These are phyloP conservation scores for Cephus rjabovi DNA, from an alignment of 2,888 invertebrate species.

Conservation along the genomic window DNA sequence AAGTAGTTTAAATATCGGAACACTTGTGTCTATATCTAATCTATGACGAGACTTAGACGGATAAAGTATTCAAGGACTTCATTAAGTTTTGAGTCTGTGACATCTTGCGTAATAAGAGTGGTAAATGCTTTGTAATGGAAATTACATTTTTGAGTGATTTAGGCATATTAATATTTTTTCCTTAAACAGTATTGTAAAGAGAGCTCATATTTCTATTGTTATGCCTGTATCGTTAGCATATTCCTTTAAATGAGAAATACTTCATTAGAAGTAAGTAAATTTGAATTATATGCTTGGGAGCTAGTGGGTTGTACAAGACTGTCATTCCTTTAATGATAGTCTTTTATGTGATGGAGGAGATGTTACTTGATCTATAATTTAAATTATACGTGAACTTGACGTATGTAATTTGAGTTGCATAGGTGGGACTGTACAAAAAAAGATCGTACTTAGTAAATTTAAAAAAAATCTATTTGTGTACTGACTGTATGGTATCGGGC, in stretches of 20 bases:
- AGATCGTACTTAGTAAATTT: background rate
- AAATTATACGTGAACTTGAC: background rate
- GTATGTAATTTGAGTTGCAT: background rate
- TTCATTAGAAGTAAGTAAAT: background rate
- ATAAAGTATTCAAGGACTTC: background rate
- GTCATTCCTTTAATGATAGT: background rate
- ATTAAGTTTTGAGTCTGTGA: background rate
- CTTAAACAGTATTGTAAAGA: background rate
- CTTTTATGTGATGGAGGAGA: background rate
- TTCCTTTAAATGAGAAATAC: background rate
- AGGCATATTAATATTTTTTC: background rate
- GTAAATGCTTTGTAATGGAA: background rate
- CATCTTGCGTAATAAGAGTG: background rate
- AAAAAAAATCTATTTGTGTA: constrained; percentile 55
- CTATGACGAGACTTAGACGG: background rate
- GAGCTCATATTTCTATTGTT: background rate
- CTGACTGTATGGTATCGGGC: constrained; percentile 83
- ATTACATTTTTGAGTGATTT: background rate
- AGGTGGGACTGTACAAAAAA: background rate
- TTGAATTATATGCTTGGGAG: background rate
- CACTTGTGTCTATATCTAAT: background rate
- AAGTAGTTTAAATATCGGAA: background rate
- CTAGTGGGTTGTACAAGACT: background rate
- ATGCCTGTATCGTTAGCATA: background rate
- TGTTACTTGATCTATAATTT: background rate